Evolutionary conservation across 2,888 invertebrate species (phyloP), one percentile per base, ranked within the genome.

Genomic region (Julus scanicus): DNA sequence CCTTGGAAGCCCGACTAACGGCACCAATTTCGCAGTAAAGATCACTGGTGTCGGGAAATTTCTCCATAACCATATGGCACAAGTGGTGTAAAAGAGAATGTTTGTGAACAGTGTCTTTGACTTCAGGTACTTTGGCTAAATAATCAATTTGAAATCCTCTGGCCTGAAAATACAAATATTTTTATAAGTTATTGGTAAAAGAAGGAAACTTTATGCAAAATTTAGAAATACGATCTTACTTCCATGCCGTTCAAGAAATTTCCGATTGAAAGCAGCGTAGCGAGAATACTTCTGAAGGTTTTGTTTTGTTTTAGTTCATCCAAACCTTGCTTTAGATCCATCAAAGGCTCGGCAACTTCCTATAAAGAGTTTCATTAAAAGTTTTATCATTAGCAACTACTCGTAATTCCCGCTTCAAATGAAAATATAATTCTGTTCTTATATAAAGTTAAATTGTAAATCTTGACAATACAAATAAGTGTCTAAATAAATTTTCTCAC

Each of bases 91-190:
- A 94, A 89, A 99, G 93, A 8, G 99, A 98, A 93, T 99, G 99
- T 93, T 99, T 99, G 93, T 99, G 98, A 80, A 99, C 98, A 0
- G 99, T 99, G 93, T 99, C 99, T 93, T 99, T 98, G 84, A 99
- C 98, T 94, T 99, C 98, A 91, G 98, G 98, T 91, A 98, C 97
- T 94, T 99, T 99, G 86, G 98, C 95, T 91, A 99, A 94, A 93
- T 99, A 99, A 91, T 99, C 99, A 90, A 99, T 95, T 92, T 98
- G 97, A 93, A 99, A 99, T 44, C 99, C 99, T 93, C 97, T 97
- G 63, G 97, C 97, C 94, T 95, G 92, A 44, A 39, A 40, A 57
- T 9, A 20, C n/a, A 40, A 39, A 40, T 8, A 40, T 29, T 86
- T 0, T 8, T 15, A 86, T 15, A 13, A 86, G 9, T 15, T 86